Evolutionary conservation across 1,140 invertebrate genomes (phyloP).

Genomic region (Leptopilina boulardi): DNA sequence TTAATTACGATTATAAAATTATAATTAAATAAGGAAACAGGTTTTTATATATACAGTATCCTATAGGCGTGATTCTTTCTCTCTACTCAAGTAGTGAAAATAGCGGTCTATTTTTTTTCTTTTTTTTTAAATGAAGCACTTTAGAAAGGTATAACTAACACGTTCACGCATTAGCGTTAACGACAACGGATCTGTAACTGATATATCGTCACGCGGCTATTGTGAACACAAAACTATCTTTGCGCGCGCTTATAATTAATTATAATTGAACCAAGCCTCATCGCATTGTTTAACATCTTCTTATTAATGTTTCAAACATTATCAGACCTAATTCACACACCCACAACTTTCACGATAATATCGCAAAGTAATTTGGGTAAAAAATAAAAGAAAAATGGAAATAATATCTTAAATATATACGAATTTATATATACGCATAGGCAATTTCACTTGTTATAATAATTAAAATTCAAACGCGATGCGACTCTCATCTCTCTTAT

Average conservation of each 20-base stretch:
- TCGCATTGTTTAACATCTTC: slow-evolving; percentile 39
- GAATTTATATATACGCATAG: background rate
- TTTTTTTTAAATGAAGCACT: slow-evolving; percentile 3
- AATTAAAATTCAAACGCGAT: background rate
- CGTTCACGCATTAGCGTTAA: slow-evolving; percentile 29
- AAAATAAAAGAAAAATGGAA: background rate
- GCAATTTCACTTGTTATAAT: background rate
- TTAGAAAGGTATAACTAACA: slow-evolving; percentile 20
- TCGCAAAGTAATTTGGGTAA: slow-evolving; percentile 14
- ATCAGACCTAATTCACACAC: slow-evolving; percentile 43
- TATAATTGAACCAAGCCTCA: slow-evolving; percentile 39
- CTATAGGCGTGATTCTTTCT: too few relatives aligned
- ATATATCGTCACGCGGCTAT: slow-evolving; percentile 29
- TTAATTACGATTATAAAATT: too few relatives aligned
- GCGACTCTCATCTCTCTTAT: background rate
- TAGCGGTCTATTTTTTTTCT: slow-evolving; percentile 24
- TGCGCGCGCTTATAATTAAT: slow-evolving; percentile 47
- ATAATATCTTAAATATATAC: background rate
- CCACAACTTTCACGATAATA: slow-evolving; percentile 32
- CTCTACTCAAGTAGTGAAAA: slow-evolving; percentile 6
- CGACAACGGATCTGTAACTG: slow-evolving; percentile 30
- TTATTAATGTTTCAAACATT: slow-evolving; percentile 39
- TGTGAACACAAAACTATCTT: slow-evolving; percentile 13
- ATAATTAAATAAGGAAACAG: too few relatives aligned
- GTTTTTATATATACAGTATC: too few relatives aligned